Conservation (phyloP, 2,888 invertebrate species). For the Ectemnius lituratus region DNA sequence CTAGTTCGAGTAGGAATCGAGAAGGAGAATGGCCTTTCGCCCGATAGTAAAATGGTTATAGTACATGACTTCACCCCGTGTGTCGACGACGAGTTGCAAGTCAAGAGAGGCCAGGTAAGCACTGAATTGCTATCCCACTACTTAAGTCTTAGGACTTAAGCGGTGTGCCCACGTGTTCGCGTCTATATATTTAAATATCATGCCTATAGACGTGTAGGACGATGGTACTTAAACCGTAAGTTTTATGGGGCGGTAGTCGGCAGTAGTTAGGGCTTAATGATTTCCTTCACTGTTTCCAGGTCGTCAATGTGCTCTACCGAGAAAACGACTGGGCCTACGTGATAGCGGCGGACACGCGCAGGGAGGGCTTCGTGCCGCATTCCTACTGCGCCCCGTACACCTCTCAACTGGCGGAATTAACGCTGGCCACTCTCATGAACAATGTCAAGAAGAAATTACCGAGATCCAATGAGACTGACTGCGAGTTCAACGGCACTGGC, state of each 20-base stretch:
- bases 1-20: conserved; percentile 93
- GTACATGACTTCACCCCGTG: conserved; percentile 96
- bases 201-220: too few species aligned
- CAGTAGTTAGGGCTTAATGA: too few species aligned
- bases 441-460: conserved; percentile 92
- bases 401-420: conserved; percentile 85
- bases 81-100: conserved; percentile 95
- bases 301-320: conserved; percentile 95
- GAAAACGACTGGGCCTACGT: conserved; percentile 99
- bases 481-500: conserved; percentile 67
- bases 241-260: too few species aligned
- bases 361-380: conserved; percentile 96
- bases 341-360: conserved; percentile 91
- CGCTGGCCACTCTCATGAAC: conserved; percentile 80
- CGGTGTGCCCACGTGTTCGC: too few species aligned
- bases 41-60: conserved; percentile 96
- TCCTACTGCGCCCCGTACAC: conserved; percentile 94
- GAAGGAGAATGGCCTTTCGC: conserved; percentile 94
- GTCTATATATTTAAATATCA: too few species aligned
- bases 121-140: neutral
- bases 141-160: too few species aligned
- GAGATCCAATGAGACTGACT: conserved; percentile 77
- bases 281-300: conserved; percentile 76
- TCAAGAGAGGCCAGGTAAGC: conserved; percentile 87
- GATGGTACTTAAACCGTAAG: too few species aligned